Conservation (phyloP, 2,113 vertebrate species). For the Gymnorhina tibicen region DNA sequence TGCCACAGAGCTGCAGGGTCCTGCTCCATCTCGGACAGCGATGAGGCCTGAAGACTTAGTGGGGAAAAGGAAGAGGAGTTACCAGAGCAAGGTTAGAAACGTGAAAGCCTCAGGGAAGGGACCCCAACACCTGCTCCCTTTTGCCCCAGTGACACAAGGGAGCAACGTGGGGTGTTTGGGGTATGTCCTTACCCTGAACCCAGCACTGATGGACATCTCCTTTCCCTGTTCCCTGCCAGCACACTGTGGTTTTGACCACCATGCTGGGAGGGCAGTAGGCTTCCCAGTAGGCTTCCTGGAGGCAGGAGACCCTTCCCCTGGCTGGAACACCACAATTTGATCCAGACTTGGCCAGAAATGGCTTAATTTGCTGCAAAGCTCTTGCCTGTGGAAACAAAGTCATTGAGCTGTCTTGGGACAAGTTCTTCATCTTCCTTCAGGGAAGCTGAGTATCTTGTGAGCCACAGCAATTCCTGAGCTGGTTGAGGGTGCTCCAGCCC, state of each 20-base stretch:
- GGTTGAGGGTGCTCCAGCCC: background rate
- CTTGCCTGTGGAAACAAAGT: background rate
- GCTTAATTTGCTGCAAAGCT: background rate
- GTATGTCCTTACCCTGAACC: background rate
- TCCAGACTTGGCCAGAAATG: background rate
- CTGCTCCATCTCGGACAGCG: rapidly evolving
- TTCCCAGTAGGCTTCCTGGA: background rate
- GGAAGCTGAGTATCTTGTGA: rapidly evolving
- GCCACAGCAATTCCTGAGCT: background rate
- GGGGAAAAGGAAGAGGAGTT: background rate
- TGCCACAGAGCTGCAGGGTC: background rate
- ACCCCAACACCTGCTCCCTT: background rate
- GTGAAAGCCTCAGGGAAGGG: background rate
- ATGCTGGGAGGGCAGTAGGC: background rate
- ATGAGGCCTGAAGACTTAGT: background rate
- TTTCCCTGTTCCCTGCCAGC: background rate
- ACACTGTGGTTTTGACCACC: rapidly evolving
- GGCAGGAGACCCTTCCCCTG: background rate
- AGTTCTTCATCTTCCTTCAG: background rate
- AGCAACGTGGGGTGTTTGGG: rapidly evolving
- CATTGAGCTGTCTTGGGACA: background rate
- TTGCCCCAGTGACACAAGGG: background rate
- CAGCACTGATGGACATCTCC: rapidly evolving
- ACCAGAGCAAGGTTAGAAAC: background rate
- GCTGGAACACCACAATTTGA: background rate